Evolutionary conservation across 2,888 invertebrate genomes (phyloP), one percentile per base, ranked within the genome.

Genomic region (Antheraea assamensis): DNA sequence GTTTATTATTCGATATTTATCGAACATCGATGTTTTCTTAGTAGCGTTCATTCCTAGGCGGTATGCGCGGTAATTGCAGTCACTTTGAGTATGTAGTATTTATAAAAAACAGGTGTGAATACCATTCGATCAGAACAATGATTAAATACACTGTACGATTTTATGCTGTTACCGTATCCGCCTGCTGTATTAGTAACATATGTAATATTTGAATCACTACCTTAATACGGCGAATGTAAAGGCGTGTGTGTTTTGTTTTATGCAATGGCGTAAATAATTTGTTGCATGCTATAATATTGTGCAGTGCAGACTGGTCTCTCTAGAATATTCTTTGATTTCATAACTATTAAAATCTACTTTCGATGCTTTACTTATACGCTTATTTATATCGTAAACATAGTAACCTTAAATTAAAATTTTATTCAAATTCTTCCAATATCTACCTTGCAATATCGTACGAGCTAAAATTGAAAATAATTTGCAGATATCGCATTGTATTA

Each of bases 91-190:
- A 61, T 61, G 27, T 61, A 27, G 61, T 64, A 68, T 35, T n/a
- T 30, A 73, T 71, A 73, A 73, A n/a, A 72, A 61, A 58, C 61
- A 71, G 61, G n/a, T 71, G 70, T 47, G 30, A 70, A n/a, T 42
- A 10, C 21, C 30, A 72, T 30, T 47, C 42, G 72, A 72, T 49
- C 64, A 30, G 61, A 64, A 64, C 47, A 64, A 35, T 72, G 58
- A 68, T 35, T 35, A 35, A 68, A 68, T n/a, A 68, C 35, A 35
- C 68, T 35, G 35, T 68, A 17, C 24, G 35, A 27, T 68, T 68
- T 68, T n/a, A 68, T 35, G 21, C 35, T 35, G 35, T 31, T 68
- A 19, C 68, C 27, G 21, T 66, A 27, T 35, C 35, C 66, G 66
- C 66, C 19, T 21, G 66, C 21, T 68, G 31, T 68, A 68, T 64